Conservation (phyloP, 2,113 vertebrate genomes). For the Psephotus haematonotus region DNA sequence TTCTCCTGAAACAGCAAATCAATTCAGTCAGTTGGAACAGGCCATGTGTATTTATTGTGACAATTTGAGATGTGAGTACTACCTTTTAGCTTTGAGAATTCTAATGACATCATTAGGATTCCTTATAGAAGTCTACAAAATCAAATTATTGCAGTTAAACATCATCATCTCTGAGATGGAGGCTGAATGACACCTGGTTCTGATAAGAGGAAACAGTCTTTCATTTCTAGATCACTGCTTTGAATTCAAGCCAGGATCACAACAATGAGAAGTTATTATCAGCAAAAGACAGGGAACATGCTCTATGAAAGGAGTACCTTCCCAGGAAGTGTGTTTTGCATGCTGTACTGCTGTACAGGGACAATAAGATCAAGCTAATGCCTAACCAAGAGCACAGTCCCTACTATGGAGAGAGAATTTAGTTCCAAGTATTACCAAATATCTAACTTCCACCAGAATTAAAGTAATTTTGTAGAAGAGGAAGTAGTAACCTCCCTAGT, state of each 20-base stretch:
- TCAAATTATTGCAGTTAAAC: background rate
- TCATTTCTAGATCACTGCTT: background rate
- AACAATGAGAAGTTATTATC: background rate
- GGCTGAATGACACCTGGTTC: background rate
- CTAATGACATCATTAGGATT: background rate
- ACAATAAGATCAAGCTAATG: background rate
- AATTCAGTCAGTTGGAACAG: slow-evolving; percentile 32
- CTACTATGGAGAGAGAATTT: background rate
- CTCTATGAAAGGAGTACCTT: background rate
- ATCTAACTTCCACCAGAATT: background rate
- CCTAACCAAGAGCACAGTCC: background rate
- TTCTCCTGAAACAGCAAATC: slow-evolving; percentile 3
- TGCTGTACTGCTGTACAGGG: background rate
- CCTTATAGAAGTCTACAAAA: background rate
- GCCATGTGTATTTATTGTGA: background rate
- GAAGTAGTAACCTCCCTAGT: background rate
- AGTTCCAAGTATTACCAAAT: background rate
- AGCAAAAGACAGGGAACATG: background rate
- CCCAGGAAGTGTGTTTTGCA: background rate
- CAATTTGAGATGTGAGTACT: background rate
- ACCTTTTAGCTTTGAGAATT: slow-evolving; percentile 23
- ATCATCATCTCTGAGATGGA: background rate
- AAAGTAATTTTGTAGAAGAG: background rate
- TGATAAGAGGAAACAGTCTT: background rate
- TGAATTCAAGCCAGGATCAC: background rate